These are phyloP conservation scores for Syrrhaptes paradoxus DNA, from an alignment of 2,113 vertebrate genomes.

Conservation along the genomic window DNA sequence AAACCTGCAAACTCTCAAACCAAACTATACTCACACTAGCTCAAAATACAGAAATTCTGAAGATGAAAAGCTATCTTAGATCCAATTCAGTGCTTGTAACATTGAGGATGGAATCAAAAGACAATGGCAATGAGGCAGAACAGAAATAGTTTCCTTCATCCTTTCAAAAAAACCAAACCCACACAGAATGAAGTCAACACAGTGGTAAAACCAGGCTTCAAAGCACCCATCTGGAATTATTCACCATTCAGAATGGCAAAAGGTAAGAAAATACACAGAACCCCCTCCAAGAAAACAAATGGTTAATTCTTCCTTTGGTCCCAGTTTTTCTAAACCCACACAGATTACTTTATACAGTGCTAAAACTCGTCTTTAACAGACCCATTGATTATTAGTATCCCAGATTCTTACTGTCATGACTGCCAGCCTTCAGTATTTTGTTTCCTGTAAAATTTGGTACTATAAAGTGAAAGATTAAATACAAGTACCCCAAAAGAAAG, in stretches of 20 bases:
- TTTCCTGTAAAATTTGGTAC: background rate
- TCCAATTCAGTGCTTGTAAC: background rate
- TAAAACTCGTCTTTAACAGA: background rate
- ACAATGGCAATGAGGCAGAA: background rate
- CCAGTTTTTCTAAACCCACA: background rate
- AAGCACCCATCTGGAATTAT: background rate
- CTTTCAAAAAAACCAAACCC: background rate
- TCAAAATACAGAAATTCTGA: background rate
- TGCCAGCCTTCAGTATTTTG: background rate
- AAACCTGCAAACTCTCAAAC: background rate
- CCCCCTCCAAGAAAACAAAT: background rate
- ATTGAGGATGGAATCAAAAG: background rate
- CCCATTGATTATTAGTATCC: background rate
- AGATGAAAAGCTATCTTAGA: background rate
- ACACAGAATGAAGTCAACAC: background rate
- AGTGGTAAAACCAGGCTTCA: background rate
- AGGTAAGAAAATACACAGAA: background rate
- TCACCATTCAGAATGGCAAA: background rate
- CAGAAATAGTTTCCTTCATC: background rate
- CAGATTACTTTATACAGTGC: background rate
- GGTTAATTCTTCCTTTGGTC: background rate
- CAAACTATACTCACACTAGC: background rate
- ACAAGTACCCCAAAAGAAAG: background rate
- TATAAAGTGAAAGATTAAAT: background rate
- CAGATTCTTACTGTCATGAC: background rate